Percentiles rank a stretch among this genome's conserved stretches.
Conservation (phyloP, 2,113 vertebrate genomes). For the Ctenomys sociabilis region DNA sequence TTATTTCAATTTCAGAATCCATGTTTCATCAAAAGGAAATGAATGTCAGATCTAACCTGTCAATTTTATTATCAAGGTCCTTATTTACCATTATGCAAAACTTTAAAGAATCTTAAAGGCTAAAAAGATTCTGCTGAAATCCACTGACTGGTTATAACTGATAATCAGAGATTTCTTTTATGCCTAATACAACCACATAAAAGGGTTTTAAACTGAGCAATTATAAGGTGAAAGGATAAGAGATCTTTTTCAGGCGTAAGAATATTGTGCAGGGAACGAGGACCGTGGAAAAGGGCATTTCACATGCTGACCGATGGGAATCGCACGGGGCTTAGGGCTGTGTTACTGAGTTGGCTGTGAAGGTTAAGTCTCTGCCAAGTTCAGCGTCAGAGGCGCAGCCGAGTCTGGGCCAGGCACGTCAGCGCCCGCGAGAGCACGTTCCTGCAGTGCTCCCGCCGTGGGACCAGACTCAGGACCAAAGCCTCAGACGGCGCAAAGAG, state of each 20-base stretch:
- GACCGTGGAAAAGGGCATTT: not conserved
- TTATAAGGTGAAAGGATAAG: slow-evolving; percentile 51
- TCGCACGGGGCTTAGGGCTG: not conserved
- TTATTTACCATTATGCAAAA: not conserved
- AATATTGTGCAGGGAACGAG: not conserved
- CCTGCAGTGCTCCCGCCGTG: not conserved
- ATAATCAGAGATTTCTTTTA: slow-evolving; percentile 62
- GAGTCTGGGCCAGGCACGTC: not conserved
- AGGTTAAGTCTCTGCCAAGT: not conserved
- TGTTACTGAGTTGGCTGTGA: not conserved
- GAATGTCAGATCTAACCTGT: not conserved
- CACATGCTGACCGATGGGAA: not conserved
- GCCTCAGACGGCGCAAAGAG: slow-evolving; percentile 21
- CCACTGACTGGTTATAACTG: slow-evolving; percentile 4
- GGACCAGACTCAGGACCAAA: not conserved
- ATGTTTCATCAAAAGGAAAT: slow-evolving; percentile 13
- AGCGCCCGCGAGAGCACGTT: not conserved
- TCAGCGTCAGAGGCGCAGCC: not conserved
- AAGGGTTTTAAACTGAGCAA: slow-evolving; percentile 60
- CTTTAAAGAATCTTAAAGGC: slow-evolving; percentile 47
- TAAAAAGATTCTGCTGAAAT: not conserved
- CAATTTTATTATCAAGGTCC: not conserved
- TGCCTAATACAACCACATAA: slow-evolving; percentile 29
- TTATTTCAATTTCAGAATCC: not conserved
- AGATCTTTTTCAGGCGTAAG: slow-evolving; percentile 44